Evolutionary conservation across 1,140 invertebrate species (phyloP).

Genomic region (Drosophila santomea): DNA sequence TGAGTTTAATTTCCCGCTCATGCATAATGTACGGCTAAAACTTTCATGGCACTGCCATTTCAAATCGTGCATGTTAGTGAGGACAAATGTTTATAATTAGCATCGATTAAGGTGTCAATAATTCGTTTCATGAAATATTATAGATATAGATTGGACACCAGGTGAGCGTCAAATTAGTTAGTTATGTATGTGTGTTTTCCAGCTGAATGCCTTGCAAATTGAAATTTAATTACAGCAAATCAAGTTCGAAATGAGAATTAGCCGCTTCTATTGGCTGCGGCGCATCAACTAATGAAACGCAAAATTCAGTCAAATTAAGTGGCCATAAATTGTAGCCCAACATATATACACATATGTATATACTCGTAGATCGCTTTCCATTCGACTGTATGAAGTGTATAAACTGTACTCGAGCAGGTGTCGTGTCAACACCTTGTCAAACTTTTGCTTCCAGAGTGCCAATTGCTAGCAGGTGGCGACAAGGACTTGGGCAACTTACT

Average conservation of each 20-base stretch:
- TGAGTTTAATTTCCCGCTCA: not conserved
- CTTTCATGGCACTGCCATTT: constrained; percentile 13
- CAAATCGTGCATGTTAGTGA: constrained; percentile 21
- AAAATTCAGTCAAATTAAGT: constrained; percentile 22
- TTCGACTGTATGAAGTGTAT: not conserved
- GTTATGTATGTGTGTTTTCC: constrained; percentile 39
- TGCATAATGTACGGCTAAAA: constrained; percentile 2
- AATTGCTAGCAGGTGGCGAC: constrained; percentile 54
- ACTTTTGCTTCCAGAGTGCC: constrained; percentile 57
- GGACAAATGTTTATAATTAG: constrained; percentile 46
- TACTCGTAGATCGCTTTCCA: constrained; percentile 2
- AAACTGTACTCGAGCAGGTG: constrained; percentile 16
- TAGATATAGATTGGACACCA: constrained; percentile 1
- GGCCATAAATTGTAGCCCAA: constrained; percentile 3
- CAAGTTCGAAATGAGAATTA: constrained; percentile 46
- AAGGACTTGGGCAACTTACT: constrained; percentile 49
- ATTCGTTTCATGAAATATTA: constrained; percentile 47
- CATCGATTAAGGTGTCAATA: constrained; percentile 48
- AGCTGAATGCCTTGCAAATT: constrained; percentile 52
- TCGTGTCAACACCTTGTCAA: constrained; percentile 72
- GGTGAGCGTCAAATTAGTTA: constrained; percentile 41
- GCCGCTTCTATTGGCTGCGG: constrained; percentile 6
- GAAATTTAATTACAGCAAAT: constrained; percentile 60
- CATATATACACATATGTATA: not conserved
- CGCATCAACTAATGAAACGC: constrained; percentile 28